Base-by-base conservation (phyloP, 2,888 invertebrate genomes). In the Leucophenga maculata region DNA sequence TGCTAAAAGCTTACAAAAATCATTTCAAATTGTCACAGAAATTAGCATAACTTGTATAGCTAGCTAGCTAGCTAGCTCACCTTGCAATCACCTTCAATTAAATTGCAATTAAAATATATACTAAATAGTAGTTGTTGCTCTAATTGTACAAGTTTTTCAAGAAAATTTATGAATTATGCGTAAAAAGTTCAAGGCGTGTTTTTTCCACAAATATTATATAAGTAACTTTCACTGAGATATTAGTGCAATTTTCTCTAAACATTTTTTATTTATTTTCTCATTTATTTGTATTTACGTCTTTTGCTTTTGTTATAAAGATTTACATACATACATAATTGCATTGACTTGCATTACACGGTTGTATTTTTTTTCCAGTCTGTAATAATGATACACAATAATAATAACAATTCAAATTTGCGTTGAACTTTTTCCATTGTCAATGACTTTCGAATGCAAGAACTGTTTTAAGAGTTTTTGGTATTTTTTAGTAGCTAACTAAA, bases 241-340 rank as follows among this genome's bases (percentile, higher is more conserved):
- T 18, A 46, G 44, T 18, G 60, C 44, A 20, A 62, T 62, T 62
- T 44, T 20, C 16, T 26, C 11, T 3, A 44, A 46, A 62, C 18
- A 13, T 50, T n/a, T 18, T n/a, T 50, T 50, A 16, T 6, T 50
- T 50, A 16, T 16, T 50, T 50, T 50, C 18, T n/a, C 48, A 8
- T 16, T 32, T 48, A 48, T 50, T 50, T 50, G 11, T 8, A 39
- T 64, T 60, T 57, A 22, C 52, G 50, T 46, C 71, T 69, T 26
- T 39, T 59, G 54, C 59, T 64, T 76, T 76, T 72, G 72, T 76
- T 72, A 44, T 69, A 66, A 1, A 39, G 39, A 75, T 72, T 72
- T 69, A 60, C 72, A 75, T 78, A 75, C 72, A 71, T 69, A 60
- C 72, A 75, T 78, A 75, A 79, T 74, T 71, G 72, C 68, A 72